A percentile compares a stretch with the other conserved stretches of the same genome.
Conservation (phyloP, 2,797 vertebrate genomes). For the Sebastes kiyomatsui region DNA sequence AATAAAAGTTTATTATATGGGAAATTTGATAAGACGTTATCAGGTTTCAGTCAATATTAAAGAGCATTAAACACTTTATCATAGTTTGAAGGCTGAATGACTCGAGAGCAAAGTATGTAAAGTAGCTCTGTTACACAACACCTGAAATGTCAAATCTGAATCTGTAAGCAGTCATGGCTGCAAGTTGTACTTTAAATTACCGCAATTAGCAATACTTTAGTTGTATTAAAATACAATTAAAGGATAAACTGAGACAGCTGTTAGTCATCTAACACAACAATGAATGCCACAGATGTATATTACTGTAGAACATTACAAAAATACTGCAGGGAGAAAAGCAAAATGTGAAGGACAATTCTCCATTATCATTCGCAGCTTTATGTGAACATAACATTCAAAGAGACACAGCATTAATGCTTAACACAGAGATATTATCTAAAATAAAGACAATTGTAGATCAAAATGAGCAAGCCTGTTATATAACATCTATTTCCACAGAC, state of each 20-base stretch:
- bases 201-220: neutral
- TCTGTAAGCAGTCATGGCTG: neutral
- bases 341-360: neutral
- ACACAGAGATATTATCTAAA: neutral
- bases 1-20: conserved; percentile 20
- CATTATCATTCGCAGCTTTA: neutral
- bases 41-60: neutral
- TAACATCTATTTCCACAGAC: neutral
- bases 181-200: neutral
- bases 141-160: neutral
- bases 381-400: neutral
- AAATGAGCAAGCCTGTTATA: neutral
- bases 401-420: neutral
- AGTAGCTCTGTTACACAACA: neutral
- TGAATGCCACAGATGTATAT: neutral
- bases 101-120: neutral
- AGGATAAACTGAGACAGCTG: neutral
- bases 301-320: neutral
- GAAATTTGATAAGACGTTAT: conserved; percentile 14
- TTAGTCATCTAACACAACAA: neutral
- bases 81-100: neutral
- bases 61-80: neutral
- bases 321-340: neutral
- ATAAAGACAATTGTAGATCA: neutral
- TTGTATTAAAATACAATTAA: neutral